These are phyloP conservation scores for Musca domestica DNA, from an alignment of 1,140 invertebrate genomes.

Conservation along the genomic window DNA sequence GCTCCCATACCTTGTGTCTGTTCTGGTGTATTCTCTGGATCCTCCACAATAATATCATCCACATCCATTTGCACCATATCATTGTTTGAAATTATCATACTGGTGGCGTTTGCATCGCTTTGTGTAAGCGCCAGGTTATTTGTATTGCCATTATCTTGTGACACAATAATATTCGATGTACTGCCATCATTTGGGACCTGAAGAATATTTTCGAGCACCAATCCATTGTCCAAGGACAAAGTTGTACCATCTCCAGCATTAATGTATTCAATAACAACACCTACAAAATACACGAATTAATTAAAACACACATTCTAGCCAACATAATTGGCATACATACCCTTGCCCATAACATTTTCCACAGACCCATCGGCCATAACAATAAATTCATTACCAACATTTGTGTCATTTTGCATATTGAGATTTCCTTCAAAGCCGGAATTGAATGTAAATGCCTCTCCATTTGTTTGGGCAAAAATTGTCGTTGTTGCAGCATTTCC, in stretches of 20 bases:
- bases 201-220: constrained; percentile 25
- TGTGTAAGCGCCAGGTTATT: too few relatives aligned
- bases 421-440: constrained; percentile 13
- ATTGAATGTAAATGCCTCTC: constrained; percentile 3
- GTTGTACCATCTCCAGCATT: constrained; percentile 19
- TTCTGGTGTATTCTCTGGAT: constrained; percentile 20
- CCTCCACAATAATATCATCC: constrained; percentile 37
- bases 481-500: not conserved
- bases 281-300: constrained; percentile 17
- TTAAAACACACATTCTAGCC: not conserved
- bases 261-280: constrained; percentile 31
- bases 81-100: not conserved
- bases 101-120: too few relatives aligned
- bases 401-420: constrained; percentile 32
- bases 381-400: constrained; percentile 42
- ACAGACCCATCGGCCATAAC: constrained; percentile 45
- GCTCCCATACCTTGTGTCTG: not conserved
- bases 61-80: constrained; percentile 38
- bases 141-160: too few relatives aligned
- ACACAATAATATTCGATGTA: too few relatives aligned
- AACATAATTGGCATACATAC: constrained; percentile 30
- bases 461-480: not conserved
- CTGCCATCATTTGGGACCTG: not conserved
- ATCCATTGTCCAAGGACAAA: constrained; percentile 18
- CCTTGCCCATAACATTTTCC: constrained; percentile 41